phyloP scores from a whole-genome alignment of 2,888 invertebrate genomes.

The Mimumesa dahlbomi region DNA sequence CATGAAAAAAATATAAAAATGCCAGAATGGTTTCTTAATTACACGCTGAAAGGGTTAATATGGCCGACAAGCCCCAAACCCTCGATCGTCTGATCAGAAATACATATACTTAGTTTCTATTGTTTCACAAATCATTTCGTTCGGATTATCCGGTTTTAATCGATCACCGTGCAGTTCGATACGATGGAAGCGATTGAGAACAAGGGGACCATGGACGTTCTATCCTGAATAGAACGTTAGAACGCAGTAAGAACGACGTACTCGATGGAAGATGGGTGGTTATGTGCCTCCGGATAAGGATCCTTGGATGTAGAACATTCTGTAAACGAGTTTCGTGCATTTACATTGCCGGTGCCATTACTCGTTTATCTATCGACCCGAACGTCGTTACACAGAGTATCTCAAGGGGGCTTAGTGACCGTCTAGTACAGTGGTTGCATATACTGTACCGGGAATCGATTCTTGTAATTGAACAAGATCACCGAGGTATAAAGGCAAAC shows the following conservation, averaged over 20 bases:
- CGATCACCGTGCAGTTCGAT: no score
- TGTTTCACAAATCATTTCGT: not conserved
- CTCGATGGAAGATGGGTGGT: conserved; percentile 36
- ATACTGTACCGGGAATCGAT: conserved; percentile 23
- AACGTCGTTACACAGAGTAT: conserved; percentile 20
- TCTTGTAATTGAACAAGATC: conserved; percentile 35
- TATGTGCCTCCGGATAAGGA: conserved; percentile 40
- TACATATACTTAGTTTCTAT: not conserved
- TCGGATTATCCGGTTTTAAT: no score
- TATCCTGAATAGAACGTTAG: conserved; percentile 9
- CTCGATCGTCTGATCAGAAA: no score
- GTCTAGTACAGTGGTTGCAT: conserved; percentile 16
- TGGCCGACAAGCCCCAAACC: no score
- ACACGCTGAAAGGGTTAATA: no score
- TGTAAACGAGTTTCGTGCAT: conserved; percentile 51
- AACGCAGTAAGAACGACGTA: conserved; percentile 2
- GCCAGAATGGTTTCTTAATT: no score
- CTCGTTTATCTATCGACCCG: conserved; percentile 46
- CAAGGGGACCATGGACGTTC: not conserved
- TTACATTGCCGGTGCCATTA: conserved; percentile 39
- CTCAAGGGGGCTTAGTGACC: conserved; percentile 34
- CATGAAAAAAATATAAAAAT: no score
- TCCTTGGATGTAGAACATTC: conserved; percentile 40
- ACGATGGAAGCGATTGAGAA: conserved; percentile 2
- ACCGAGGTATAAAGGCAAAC: conserved; percentile 17